A percentile compares a stretch with the other conserved stretches of the same genome.
phyloP scores from a whole-genome alignment of 2,888 invertebrate genomes.

The Alviniconcha strummeri region DNA sequence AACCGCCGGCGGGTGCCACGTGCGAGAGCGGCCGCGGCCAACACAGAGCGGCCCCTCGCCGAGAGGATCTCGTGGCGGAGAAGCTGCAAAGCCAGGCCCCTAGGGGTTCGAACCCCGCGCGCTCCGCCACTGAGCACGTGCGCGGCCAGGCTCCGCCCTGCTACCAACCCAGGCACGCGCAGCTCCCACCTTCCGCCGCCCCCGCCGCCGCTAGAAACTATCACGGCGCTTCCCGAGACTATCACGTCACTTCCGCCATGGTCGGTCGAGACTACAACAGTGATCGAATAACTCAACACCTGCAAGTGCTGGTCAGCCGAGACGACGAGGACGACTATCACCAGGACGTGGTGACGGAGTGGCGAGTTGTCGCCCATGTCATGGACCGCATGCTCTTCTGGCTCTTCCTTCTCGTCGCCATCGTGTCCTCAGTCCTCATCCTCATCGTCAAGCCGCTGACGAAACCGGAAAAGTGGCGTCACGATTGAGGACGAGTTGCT shows the following conservation, averaged over 20 bases:
- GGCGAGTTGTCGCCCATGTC: constrained; percentile 71
- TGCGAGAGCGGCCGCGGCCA: constrained; percentile 9
- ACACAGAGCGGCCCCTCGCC: neutral
- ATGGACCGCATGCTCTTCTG: constrained; percentile 72
- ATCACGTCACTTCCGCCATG: neutral
- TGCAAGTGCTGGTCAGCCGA: constrained; percentile 63
- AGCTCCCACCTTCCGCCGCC: neutral
- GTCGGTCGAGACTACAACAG: constrained; percentile 47
- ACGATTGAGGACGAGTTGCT: neutral
- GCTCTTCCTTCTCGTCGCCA: constrained; percentile 69
- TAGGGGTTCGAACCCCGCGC: too few species aligned
- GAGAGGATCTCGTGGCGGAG: neutral
- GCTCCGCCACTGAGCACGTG: neutral
- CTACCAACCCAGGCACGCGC: neutral
- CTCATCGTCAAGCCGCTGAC: constrained; percentile 70
- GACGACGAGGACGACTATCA: constrained; percentile 65
- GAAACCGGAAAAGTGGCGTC: constrained; percentile 55
- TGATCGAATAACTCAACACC: constrained; percentile 63
- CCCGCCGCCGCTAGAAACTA: neutral
- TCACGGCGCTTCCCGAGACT: neutral
- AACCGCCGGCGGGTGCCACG: neutral
- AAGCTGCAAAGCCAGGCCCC: neutral
- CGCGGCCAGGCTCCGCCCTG: constrained; percentile 9
- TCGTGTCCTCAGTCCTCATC: constrained; percentile 68
- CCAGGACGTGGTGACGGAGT: constrained; percentile 70